phyloP scores from a whole-genome alignment of 2,113 vertebrate species.

The Corvus moneduloides region DNA sequence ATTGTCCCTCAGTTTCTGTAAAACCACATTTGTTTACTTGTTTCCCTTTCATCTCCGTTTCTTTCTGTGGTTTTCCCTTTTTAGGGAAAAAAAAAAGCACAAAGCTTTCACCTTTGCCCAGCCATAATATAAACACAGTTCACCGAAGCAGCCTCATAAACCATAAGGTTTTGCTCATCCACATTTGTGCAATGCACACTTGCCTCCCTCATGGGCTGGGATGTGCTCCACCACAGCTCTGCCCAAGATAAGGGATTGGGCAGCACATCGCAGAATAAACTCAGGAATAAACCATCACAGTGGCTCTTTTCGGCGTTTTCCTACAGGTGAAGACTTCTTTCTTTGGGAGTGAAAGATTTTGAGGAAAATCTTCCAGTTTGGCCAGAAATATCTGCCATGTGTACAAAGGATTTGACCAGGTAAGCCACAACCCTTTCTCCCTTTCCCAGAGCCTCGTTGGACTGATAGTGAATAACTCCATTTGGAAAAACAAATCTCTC shows the following conservation, averaged over 20 bases:
- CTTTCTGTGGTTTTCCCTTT: slow-evolving; percentile 23
- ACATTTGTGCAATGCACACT: neutral
- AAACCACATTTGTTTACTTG: slow-evolving; percentile 59
- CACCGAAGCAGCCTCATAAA: neutral
- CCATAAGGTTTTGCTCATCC: neutral
- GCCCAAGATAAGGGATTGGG: too few species aligned
- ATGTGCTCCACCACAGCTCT: neutral
- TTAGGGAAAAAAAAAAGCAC: neutral
- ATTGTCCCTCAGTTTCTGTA: slow-evolving; percentile 48
- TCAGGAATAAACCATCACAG: neutral
- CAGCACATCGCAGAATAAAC: neutral
- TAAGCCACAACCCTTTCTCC: neutral
- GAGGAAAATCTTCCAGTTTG: neutral
- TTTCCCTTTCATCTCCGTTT: neutral
- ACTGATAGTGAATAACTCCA: neutral
- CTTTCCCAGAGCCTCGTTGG: neutral
- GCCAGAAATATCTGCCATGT: neutral
- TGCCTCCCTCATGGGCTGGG: neutral
- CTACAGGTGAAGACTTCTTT: neutral
- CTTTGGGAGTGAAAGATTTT: neutral
- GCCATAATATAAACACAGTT: neutral
- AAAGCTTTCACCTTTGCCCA: neutral
- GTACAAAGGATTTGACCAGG: neutral
- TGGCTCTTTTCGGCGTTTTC: neutral
- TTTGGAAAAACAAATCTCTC: neutral